A percentile compares a stretch with the other conserved stretches of the same genome.
These are phyloP conservation scores for Simalia tracyae DNA, from an alignment of 2,797 vertebrate species.

Conservation along the genomic window DNA sequence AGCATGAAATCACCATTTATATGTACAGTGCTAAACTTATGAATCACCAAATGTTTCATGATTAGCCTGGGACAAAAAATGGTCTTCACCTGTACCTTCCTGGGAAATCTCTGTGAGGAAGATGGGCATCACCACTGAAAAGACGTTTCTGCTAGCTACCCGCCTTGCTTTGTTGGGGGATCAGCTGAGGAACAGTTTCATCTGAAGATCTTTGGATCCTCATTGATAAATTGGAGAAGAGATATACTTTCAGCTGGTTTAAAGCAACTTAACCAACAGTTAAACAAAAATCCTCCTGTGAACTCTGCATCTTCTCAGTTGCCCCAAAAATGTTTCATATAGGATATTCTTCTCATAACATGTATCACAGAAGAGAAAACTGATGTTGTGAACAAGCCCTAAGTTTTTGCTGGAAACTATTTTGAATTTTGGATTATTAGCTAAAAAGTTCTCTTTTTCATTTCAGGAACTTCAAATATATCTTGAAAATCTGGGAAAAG, in stretches of 20 bases:
- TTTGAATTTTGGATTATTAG: background rate
- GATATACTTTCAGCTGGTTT: background rate
- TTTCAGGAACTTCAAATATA: slow-evolving; percentile 51
- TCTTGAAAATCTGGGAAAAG: slow-evolving; percentile 52
- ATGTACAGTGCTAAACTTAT: no score
- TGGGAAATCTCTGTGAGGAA: no score
- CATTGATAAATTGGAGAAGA: background rate
- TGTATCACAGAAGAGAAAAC: background rate
- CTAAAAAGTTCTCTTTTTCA: background rate
- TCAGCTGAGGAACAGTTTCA: background rate
- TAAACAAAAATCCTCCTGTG: background rate
- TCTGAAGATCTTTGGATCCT: background rate
- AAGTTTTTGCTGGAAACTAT: background rate
- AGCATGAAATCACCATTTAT: no score
- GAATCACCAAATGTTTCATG: no score
- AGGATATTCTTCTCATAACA: background rate
- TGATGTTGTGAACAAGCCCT: background rate
- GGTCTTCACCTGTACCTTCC: no score
- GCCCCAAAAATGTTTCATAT: background rate
- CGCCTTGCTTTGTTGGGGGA: background rate
- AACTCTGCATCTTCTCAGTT: background rate
- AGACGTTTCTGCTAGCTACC: background rate
- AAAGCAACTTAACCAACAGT: background rate
- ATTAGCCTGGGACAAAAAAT: no score
- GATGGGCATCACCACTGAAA: background rate